Conservation (phyloP, 2,113 vertebrate species). For the Noctilio leporinus region DNA sequence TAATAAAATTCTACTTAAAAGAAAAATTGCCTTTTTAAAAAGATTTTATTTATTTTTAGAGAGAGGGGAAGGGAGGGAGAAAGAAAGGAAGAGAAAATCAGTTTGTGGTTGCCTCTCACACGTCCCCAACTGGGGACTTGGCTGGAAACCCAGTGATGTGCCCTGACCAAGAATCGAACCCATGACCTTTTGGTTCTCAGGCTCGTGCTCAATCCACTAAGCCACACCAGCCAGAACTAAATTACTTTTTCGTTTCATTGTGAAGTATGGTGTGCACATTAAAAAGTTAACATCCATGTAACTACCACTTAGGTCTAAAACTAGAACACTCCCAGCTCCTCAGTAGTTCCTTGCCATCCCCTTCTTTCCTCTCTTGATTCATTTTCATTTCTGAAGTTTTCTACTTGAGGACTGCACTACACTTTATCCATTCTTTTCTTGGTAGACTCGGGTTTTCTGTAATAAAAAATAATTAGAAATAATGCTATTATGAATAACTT, state of each 20-base stretch:
- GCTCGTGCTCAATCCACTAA: too few species aligned
- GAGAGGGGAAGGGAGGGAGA: too few species aligned
- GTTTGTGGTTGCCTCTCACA: too few species aligned
- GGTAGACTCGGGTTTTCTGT: background rate
- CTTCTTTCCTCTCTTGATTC: background rate
- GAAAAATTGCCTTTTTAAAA: background rate
- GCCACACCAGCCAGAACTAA: too few species aligned
- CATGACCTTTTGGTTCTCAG: too few species aligned
- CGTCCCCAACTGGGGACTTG: too few species aligned
- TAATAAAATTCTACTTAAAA: slow-evolving; percentile 22
- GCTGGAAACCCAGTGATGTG: too few species aligned
- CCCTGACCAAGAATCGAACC: too few species aligned
- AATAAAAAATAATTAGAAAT: background rate
- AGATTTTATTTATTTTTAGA: too few species aligned
- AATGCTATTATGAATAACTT: background rate
- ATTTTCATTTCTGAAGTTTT: background rate
- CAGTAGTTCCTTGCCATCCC: background rate
- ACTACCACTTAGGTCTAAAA: background rate
- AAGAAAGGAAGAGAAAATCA: too few species aligned
- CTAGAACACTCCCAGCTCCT: background rate
- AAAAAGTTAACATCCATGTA: background rate
- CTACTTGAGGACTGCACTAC: background rate
- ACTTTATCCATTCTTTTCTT: background rate
- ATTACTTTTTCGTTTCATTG: background rate
- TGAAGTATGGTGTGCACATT: background rate